Conservation (phyloP, 1,140 invertebrate genomes). For the Anastrepha ludens region DNA sequence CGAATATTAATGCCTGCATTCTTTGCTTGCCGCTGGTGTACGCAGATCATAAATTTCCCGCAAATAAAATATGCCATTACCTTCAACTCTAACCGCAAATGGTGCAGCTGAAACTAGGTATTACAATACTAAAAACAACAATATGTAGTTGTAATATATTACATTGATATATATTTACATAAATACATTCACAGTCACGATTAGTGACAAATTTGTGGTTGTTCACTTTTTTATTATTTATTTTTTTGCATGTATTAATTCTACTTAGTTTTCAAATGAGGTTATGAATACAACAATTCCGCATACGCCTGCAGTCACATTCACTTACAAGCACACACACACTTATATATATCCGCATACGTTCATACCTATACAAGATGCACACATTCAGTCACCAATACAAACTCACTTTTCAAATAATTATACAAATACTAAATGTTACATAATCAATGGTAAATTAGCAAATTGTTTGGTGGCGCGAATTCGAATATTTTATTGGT, state of each 20-base stretch:
- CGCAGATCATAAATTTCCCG: not conserved
- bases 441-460: conserved; percentile 16
- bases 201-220: not conserved
- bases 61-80: not conserved
- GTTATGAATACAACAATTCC: not conserved
- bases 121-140: not conserved
- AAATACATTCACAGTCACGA: not conserved
- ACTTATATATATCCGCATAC: not conserved
- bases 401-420: not conserved
- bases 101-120: not conserved
- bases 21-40: not conserved
- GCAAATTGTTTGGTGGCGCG: conserved; percentile 5
- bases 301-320: not conserved
- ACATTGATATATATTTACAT: not conserved
- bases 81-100: conserved; percentile 22
- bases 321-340: not conserved
- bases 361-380: too few relatives aligned
- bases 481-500: not conserved
- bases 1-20: not conserved
- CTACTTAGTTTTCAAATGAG: not conserved
- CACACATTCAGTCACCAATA: too few relatives aligned
- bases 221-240: not conserved
- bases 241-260: not conserved
- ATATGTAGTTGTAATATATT: not conserved
- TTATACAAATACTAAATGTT: conserved; percentile 25